A percentile compares a stretch with the other conserved stretches of the same genome.
These are phyloP conservation scores for Engraulis encrasicolus DNA, from an alignment of 2,113 vertebrate genomes.

Conservation along the genomic window DNA sequence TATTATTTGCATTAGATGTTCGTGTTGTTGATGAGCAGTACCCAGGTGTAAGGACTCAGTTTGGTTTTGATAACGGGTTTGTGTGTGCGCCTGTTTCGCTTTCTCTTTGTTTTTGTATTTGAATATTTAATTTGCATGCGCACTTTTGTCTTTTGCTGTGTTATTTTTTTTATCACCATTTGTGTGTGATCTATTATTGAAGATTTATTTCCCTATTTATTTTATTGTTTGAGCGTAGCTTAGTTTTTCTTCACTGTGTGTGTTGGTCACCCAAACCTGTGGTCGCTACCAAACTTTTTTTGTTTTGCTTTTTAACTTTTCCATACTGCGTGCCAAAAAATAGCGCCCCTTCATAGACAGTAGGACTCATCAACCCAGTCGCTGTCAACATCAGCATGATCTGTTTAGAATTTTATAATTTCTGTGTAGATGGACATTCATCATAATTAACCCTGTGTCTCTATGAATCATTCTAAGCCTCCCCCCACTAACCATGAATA, in stretches of 20 bases:
- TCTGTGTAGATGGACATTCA: not conserved
- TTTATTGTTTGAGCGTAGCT: not conserved
- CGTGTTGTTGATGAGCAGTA: not conserved
- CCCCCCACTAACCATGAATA: not conserved
- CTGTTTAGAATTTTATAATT: constrained; percentile 16
- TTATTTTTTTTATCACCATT: not conserved
- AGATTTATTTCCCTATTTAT: not conserved
- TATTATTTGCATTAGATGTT: not conserved
- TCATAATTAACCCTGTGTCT: not conserved
- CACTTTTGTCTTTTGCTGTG: not conserved
- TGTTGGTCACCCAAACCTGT: not conserved
- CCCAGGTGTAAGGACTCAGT: not conserved
- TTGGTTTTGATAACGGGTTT: not conserved
- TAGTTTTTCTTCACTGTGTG: constrained; percentile 1
- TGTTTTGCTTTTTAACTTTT: not conserved
- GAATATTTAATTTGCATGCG: not conserved
- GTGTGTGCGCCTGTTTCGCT: not conserved
- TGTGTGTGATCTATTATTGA: not conserved
- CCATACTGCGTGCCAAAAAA: not conserved
- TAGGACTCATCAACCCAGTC: not conserved
- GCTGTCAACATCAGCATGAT: not conserved
- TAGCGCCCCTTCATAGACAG: not conserved
- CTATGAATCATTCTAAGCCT: not conserved
- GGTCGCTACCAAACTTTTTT: not conserved
- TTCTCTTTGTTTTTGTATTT: not conserved